Evolutionary conservation across 2,113 vertebrate genomes (phyloP).

Genomic region (Pitta sordida): DNA sequence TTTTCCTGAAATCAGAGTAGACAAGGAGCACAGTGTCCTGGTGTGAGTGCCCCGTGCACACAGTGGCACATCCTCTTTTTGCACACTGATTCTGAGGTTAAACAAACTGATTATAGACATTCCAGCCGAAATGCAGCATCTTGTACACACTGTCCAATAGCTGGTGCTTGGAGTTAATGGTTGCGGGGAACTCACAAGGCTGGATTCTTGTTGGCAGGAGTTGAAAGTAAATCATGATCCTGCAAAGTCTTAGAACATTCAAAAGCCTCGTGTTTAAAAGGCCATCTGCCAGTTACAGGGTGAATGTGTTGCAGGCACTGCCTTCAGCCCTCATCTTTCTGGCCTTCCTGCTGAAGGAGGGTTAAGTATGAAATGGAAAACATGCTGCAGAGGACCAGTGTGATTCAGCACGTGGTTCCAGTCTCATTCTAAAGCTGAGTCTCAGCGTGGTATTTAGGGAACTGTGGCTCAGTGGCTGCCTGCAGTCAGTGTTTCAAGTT

Average conservation of each 20-base stretch:
- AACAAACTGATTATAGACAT: background rate
- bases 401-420: constrained; percentile 27
- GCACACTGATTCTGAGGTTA: background rate
- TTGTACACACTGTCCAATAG: background rate
- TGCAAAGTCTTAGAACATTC: background rate
- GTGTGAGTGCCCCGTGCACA: background rate
- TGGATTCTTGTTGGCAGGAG: constrained; percentile 13
- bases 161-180: background rate
- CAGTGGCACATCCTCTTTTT: background rate
- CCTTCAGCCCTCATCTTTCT: background rate
- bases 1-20: background rate
- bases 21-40: background rate
- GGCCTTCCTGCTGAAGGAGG: background rate
- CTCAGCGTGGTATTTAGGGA: background rate
- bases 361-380: constrained; percentile 21
- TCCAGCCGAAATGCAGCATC: background rate
- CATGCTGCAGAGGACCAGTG: background rate
- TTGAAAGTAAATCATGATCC: constrained; percentile 1
- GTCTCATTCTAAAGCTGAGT: background rate
- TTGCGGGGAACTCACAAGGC: constrained; percentile 12
- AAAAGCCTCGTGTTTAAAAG: background rate
- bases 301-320: background rate
- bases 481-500: background rate
- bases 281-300: background rate
- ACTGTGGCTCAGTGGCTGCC: background rate